Base-by-base conservation (phyloP, 2,888 invertebrate species). In the Archips crataeganus region DNA sequence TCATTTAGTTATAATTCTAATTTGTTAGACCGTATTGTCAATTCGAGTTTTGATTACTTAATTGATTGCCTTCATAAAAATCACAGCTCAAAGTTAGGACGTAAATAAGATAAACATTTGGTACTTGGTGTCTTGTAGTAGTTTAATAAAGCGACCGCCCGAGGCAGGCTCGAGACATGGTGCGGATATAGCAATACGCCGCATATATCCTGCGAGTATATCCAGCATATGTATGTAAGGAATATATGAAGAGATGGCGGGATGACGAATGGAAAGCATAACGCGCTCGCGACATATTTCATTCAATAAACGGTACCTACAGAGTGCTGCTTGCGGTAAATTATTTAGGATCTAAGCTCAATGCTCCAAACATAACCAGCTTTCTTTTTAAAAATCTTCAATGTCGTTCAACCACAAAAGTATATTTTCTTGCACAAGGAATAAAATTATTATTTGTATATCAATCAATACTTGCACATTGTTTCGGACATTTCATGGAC, bases 111-210 rank as follows among this genome's bases (percentile, higher is more conserved):
- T 67, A 51, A 42, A 54, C 51, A 64, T 64, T 62, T 42, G 23
- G 47, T 70, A 70, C 45, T 42, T 32, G 45, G 64, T 71, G 47
- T 57, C 39, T 68, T 47, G 57, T 59, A 62, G 61, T 68, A 67
- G 62, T 73, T 68, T 73, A 73, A 71, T 71, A 71, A 66, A 63
- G 72, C 57, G 68, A 49, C 63, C 11, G 63, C 72, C 57, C 57
- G 72, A 39, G 68, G 72, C 62, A n/a, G 57, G 57, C 54, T 71
- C 57, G 47, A 54, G 63, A 63, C 62, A 63, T 49, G n/a, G 57
- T 68, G 63, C 57, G 68, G 63, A 68, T 63, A 66, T 71, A 65
- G 23, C 71, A 57, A 63, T 63, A 62, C 61, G 66, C 45, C 71
- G 45, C 42, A 51, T 54, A 54, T 54, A 54, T 54, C 54, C 54